Base-by-base conservation (phyloP, 2,113 vertebrate genomes). In the Pseudorectes ferrugineus region DNA sequence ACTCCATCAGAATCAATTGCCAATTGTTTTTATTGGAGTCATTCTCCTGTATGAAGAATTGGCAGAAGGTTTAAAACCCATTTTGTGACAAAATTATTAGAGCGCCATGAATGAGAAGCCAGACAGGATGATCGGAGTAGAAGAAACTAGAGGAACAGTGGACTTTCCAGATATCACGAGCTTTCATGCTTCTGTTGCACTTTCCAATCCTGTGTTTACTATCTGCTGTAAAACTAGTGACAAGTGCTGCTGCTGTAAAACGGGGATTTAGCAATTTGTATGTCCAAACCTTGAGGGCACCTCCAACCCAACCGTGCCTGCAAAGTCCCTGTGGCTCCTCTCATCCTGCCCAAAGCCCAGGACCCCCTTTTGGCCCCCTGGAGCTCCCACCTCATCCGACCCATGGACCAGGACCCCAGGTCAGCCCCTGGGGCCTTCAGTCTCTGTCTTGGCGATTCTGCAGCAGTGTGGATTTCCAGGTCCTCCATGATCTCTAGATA, bases 311-410 rank as follows among this genome's bases (percentile, higher is more conserved):
- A 36, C 35, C n/a, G 9, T 48, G 7, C 43, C 23, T 59, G 13
- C 9, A 42, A 62, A 31, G 20, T 65, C 18, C 21, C 35, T n/a
- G 16, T 12, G n/a, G 4, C 5, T 77, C 6, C 24, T 36, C 9
- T 4, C 4, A 51, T 20, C 8, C 20, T 57, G 5, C 25, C 9
- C 9, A n/a, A 6, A 66, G 23, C 15, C 28, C 5, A 62, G 21
- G 24, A 51, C 1, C 1, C 6, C 3, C 8, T 70, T 74, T 70
- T 0, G 2, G 8, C 1, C 3, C 3, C 2, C 9, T 76, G 35
- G 24, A 62, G 0, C 4, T 62, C 11, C 19, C 22, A 70, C 7
- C 4, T 10, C 11, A 35, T 14, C 21, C 11, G 10, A n/a, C 20
- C 6, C 18, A 46, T 5, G 4, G 36, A 19, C 7, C 19, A 74